Evolutionary conservation across 2,797 vertebrate species (phyloP), one percentile per base, ranked within the genome.

Genomic region (Argya squamiceps): DNA sequence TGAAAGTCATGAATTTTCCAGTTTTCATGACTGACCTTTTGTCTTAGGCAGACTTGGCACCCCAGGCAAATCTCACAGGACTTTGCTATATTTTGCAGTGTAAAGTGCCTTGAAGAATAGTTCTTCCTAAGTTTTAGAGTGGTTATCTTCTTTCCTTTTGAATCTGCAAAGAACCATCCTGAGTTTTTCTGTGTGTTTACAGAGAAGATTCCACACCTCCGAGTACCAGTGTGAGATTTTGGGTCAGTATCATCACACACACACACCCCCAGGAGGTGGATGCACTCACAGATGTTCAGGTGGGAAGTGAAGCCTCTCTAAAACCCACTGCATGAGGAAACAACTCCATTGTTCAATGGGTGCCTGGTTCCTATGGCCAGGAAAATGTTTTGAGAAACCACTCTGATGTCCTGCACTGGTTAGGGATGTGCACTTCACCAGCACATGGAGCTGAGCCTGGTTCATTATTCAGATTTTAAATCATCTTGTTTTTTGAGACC

Each of bases 281-380:
- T 36, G 62, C 50, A 64, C 24, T 78, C 41, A 36, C 5, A 43
- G 27, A 50, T 14, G 15, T 43, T n/a, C 27, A 46, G 9, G 11
- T 56, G n/a, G 34, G 23, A 85, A 15, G 11, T 88, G 6, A 10
- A 39, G 6, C 4, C 47, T 80, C 26, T 34, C 1, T 50, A 50
- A 50, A 12, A 52, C 9, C 19, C 41, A 20, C 12, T 43, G 15
- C 56, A 52, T 7, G 30, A 46, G 22, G 15, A 80, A 78, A 47
- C 0, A 0, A 7, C 43, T 62, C n/a, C 22, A n/a, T 29, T 77
- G 11, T 7, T 58, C 50, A 39, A 4, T 44, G 26, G 10, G 2
- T 71, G 7, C 12, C 60, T 85, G 62, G 8, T 58, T 73, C 53
- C 64, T 46, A 36, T 1, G 16, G 19, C 10, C 56, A 77, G 34